phyloP scores from a whole-genome alignment of 2,797 vertebrate genomes.

The Mus caroli region DNA sequence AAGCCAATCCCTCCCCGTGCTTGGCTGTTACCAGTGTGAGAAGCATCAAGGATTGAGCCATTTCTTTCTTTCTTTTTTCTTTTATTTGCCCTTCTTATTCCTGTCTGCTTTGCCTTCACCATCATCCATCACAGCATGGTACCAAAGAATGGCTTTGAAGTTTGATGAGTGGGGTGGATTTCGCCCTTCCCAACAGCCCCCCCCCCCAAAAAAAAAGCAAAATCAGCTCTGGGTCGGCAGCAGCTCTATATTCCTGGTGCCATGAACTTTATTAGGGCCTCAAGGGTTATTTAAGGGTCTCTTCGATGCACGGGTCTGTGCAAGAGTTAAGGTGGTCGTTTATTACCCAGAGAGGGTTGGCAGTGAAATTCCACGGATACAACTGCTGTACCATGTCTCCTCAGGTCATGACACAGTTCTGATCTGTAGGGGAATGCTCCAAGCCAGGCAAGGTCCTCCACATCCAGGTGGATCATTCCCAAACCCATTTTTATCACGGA shows the following conservation, averaged over 20 bases:
- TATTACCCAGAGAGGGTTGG: background rate
- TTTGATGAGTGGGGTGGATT: background rate
- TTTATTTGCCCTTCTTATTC: background rate
- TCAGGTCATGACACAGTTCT: background rate
- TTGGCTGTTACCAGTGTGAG: background rate
- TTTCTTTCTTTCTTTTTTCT: background rate
- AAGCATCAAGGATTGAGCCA: background rate
- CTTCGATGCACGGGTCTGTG: background rate
- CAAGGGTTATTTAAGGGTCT: background rate
- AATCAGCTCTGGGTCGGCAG: background rate
- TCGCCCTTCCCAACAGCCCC: conserved; percentile 5
- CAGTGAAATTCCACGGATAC: background rate
- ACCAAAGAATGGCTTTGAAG: conserved; percentile 16
- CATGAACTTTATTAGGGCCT: background rate
- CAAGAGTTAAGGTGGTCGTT: background rate
- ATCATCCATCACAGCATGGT: background rate
- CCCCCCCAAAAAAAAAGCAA: background rate
- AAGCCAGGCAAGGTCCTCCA: background rate
- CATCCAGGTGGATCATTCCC: conserved; percentile 51
- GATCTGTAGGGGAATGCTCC: background rate
- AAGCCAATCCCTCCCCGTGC: background rate
- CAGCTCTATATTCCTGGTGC: background rate
- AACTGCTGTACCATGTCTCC: background rate
- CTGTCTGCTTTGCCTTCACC: background rate
- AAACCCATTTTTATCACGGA: conserved; percentile 51